Evolutionary conservation across 2,797 vertebrate genomes (phyloP), one percentile per base, ranked within the genome.

Genomic region (Leptoclinus maculatus): DNA sequence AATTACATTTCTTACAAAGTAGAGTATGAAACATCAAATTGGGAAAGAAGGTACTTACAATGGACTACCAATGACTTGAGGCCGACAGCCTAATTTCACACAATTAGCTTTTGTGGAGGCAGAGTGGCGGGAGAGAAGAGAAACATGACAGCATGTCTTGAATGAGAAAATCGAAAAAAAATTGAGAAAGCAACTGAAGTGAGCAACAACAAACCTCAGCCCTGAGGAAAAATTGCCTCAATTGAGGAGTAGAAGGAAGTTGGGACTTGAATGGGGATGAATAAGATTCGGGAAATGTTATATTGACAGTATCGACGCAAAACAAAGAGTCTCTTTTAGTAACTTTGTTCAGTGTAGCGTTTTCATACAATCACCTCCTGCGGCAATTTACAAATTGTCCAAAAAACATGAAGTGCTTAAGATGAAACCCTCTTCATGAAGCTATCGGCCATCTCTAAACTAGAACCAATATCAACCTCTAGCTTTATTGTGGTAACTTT

Each of bases 51-150:
- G 67, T 29, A 79, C 88, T 91, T 87, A 74, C 74, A 90, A 88
- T 88, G 79, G 83, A 85, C 76, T 83, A 84, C 75, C 69, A 81
- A 82, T 84, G 87, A 71, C 86, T 84, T 73, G 79, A 87, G 80
- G 79, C 88, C 87, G 89, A 91, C 91, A 82, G 85, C 76, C 86
- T 92, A 80, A 92, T 93, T 90, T 92, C 86, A 87, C 82, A 93
- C 79, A 88, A 92, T 92, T 91, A 87, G 79, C 80, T 90, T 89
- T 88, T 92, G 88, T 90, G 82, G 74, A 87, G 79, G 87, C 75
- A 86, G 85, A 88, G 74, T 78, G 79, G 80, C 57, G 39, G 66
- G 65, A 81, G 62, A 79, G 77, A 81, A 82, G 74, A 83, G 71
- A 86, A 88, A 86, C 80, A 90, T 84, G 78, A 85, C 80, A 89